Evolutionary conservation across 2,797 vertebrate species (phyloP), one percentile per base, ranked within the genome.

Genomic region (Sciurus carolinensis): DNA sequence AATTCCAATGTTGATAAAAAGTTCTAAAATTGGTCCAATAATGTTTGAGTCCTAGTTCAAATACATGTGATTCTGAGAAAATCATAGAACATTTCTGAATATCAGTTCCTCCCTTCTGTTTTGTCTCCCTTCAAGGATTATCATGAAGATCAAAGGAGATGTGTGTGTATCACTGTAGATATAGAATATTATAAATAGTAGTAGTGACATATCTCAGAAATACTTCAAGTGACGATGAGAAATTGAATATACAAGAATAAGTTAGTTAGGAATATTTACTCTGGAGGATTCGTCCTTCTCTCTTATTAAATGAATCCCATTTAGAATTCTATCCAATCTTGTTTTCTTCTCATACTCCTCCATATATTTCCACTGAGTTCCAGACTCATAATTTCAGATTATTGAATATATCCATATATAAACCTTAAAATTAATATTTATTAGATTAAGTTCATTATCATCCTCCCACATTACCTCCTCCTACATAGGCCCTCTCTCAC

Each of bases 361-460:
- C 62, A 44, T 18, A 59, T 64, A 59, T 75, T 85, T 94, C 15
- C 10, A 12, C 44, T 81, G 24, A 91, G 66, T 20, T 54, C 66
- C 30, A 85, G n/a, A 85, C 20, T 15, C 30, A 64, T 59, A 44
- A 69, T 69, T 84, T 57, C 6, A 52, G 20, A 7, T 73, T 62
- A 73, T 11, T 67, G 30, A 50, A 33, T 52, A 84, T 52, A 57
- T 54, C 30, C 30, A 44, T 75, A 90, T 83, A 71, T 50, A n/a
- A 1, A 93, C 11, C 5, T 86, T 15, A 67, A 75, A 94, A 82
- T 71, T 71, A 96, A 42, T 71, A 66, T 82, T 82, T 72, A 57
- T 64, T 17, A 54, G 77, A n/a, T 36, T 80, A 79, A 67, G 28
- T 62, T 72, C 17, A 47, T 64, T 72, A 30, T 75, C 47, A 9